Evolutionary conservation across 2,797 vertebrate genomes (phyloP), one percentile per base, ranked within the genome.

Genomic region (Garrulus glandarius): DNA sequence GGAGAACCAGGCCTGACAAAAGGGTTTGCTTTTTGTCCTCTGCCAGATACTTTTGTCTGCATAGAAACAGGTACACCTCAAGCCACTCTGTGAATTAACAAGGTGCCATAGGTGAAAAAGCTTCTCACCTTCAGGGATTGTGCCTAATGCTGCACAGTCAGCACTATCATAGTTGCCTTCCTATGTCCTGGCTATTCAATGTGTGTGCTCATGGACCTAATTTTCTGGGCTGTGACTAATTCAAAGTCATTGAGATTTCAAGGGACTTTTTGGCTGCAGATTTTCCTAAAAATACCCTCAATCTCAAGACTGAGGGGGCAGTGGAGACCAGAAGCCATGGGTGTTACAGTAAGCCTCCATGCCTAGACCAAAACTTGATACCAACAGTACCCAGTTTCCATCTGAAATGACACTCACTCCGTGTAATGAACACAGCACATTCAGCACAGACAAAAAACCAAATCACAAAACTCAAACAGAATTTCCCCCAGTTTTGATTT

Each of bases 351-450:
- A 84, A 68, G 6, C 29, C 55, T 13, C 12, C 11, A 20, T 3
- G 17, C 10, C 52, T 34, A 71, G 32, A 78, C 27, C 60, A 79
- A 29, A 76, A 61, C 32, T 15, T 29, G 20, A 41, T 14, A 29
- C 24, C 56, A 61, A 15, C 34, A 41, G 44, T 5, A 71, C 2
- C 27, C 55, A 50, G 43, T 29, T 69, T 67, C 39, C 32, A 36
- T 26, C 27, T 76, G 69, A 36, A 69, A n/a, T 8, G 5, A 52
- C 7, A 10, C 13, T 56, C 50, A 6, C 7, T 57, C 30, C 55
- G 63, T 0, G 0, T 12, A 30, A 89, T 4, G 5, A 77, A 56
- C 17, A 8, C 4, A 68, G 34, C 27, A 53, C 17, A 5, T 13
- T 55, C 65, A 71, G 46, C 9, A 8, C 43, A 65, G 39, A 36